phyloP scores from a whole-genome alignment of 2,113 vertebrate genomes.

The Perca flavescens region DNA sequence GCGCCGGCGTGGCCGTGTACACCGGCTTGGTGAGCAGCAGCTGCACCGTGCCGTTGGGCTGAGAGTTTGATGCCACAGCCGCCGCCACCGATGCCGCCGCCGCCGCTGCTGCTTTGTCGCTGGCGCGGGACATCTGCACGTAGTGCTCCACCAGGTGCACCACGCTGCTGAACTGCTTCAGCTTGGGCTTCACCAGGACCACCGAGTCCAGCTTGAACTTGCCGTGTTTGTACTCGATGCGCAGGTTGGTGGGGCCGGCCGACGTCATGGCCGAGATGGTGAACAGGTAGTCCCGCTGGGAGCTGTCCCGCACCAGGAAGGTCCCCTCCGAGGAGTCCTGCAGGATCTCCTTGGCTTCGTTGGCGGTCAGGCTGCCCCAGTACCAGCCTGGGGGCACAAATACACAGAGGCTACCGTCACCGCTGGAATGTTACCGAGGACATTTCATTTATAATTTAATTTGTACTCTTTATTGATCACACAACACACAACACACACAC shows the following conservation, averaged over 20 bases:
- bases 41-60: conserved; percentile 90
- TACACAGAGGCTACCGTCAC: too few species aligned
- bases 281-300: conserved; percentile 94
- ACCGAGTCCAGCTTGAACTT: conserved; percentile 98
- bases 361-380: conserved; percentile 95
- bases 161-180: conserved; percentile 96
- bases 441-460: too few species aligned
- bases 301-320: conserved; percentile 95
- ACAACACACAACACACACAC: too few species aligned
- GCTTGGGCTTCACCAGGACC: conserved; percentile 92
- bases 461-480: too few species aligned
- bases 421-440: too few species aligned
- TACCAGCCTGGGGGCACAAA: conserved; percentile 90
- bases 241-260: conserved; percentile 94
- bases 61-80: conserved; percentile 40
- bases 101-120: conserved; percentile 58
- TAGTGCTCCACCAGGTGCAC: conserved; percentile 97
- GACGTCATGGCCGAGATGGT: conserved; percentile 97
- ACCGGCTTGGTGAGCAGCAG: conserved; percentile 94
- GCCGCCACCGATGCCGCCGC: not conserved
- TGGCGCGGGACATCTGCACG: conserved; percentile 89
- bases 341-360: conserved; percentile 94
- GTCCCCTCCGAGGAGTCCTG: conserved; percentile 92
- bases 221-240: conserved; percentile 94
- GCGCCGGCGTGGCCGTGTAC: conserved; percentile 86